These are phyloP conservation scores for Spheniscus mendiculus DNA, from an alignment of 2,113 vertebrate species.

Conservation along the genomic window DNA sequence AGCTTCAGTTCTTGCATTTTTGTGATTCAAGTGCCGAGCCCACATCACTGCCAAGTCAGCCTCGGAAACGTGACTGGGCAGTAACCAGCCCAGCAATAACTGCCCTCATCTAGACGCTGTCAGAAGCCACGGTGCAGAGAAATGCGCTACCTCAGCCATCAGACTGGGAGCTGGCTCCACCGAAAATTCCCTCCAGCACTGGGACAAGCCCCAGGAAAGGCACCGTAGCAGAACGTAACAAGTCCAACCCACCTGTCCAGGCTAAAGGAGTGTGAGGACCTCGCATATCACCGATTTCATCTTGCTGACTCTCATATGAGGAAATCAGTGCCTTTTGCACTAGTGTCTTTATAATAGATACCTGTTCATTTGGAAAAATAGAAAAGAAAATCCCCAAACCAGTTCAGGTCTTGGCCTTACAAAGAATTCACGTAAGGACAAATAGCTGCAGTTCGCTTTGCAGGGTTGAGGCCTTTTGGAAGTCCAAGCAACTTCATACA, in stretches of 20 bases:
- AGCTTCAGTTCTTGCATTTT: not conserved
- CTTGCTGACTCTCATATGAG: not conserved
- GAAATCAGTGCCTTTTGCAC: not conserved
- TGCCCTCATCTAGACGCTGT: not conserved
- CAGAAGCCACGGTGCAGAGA: not conserved
- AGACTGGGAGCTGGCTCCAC: not conserved
- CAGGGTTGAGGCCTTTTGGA: not conserved
- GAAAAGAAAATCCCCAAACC: not conserved
- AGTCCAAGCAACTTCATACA: not conserved
- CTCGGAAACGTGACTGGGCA: not conserved
- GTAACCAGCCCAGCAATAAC: not conserved
- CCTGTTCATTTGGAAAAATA: not conserved
- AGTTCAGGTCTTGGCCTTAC: not conserved
- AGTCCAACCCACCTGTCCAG: not conserved
- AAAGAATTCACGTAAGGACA: not conserved
- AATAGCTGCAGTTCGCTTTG: not conserved
- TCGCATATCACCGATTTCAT: not conserved
- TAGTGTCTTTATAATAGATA: not conserved
- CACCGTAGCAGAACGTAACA: not conserved
- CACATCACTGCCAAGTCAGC: not conserved
- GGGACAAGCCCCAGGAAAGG: not conserved
- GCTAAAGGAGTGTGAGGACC: not conserved
- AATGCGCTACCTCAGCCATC: slow-evolving; percentile 2
- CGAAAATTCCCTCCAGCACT: not conserved
- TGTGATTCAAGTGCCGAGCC: slow-evolving; percentile 2